Percentiles rank a stretch among this genome's conserved stretches.
Conservation (phyloP, 1,140 invertebrate species). For the Heliothis virescens region DNA sequence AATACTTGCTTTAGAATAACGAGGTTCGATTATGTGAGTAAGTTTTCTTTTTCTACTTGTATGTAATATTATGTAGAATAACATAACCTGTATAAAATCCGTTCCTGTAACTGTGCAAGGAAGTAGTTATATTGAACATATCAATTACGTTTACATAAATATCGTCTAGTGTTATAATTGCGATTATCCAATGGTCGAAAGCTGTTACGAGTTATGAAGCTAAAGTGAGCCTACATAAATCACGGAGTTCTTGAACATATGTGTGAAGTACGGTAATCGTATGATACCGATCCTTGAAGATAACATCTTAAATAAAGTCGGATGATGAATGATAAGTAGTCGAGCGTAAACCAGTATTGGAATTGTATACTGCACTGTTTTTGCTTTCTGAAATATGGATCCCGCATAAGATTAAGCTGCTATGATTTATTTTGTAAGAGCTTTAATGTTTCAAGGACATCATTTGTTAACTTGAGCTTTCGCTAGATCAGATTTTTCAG, state of each 20-base stretch:
- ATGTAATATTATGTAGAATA: background rate
- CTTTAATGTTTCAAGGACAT: background rate
- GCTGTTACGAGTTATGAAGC: slow-evolving; percentile 29
- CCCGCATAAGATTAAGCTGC: background rate
- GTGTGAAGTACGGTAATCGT: slow-evolving; percentile 33
- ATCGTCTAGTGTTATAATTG: slow-evolving; percentile 35
- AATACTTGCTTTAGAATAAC: background rate
- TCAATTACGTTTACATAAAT: slow-evolving; percentile 30
- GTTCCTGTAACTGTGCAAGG: slow-evolving; percentile 12
- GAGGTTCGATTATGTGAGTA: too few species aligned
- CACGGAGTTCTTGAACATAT: slow-evolving; percentile 16
- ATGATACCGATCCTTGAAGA: slow-evolving; percentile 60
- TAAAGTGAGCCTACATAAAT: slow-evolving; percentile 37
- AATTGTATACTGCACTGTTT: slow-evolving; percentile 5
- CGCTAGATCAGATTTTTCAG: too few species aligned
- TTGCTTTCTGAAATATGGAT: background rate
- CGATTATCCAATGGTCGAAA: slow-evolving; percentile 42
- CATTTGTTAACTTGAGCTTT: too few species aligned
- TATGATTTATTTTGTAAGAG: slow-evolving; percentile 9
- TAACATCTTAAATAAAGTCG: slow-evolving; percentile 58
- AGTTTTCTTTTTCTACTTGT: too few species aligned
- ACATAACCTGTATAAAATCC: background rate
- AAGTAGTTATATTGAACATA: slow-evolving; percentile 18
- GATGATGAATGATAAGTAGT: slow-evolving; percentile 57
- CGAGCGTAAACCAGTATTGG: slow-evolving; percentile 42